Conservation (phyloP, 2,797 vertebrate species). For the Mus spretus region DNA sequence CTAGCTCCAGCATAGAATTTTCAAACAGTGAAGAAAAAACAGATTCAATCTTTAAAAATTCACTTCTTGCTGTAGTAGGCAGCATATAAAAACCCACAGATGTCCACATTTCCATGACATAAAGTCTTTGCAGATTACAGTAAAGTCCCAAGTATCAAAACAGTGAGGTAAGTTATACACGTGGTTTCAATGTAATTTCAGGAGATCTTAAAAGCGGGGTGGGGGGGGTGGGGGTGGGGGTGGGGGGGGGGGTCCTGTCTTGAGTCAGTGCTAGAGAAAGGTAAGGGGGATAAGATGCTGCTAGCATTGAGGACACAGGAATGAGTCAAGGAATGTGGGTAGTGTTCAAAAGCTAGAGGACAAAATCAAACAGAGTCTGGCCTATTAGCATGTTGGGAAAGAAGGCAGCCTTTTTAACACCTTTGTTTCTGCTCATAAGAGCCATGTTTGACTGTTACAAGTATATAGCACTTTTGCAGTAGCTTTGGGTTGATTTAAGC, state of each 20-base stretch:
- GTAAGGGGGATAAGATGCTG: background rate
- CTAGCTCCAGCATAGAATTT: background rate
- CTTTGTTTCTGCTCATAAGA: background rate
- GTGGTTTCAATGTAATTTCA: background rate
- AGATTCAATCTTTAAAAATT: background rate
- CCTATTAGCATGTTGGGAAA: background rate
- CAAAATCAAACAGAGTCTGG: fast-evolving
- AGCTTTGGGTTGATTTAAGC: background rate
- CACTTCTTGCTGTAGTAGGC: background rate
- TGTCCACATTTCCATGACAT: background rate
- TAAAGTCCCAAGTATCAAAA: background rate
- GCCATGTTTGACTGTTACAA: no score
- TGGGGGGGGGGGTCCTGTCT: background rate
- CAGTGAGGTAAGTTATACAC: background rate
- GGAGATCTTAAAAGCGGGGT: background rate
- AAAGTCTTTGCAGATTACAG: background rate
- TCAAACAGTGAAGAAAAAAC: background rate
- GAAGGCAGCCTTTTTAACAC: background rate
- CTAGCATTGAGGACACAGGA: background rate
- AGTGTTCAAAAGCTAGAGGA: background rate
- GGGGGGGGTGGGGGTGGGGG: background rate
- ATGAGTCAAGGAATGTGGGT: background rate
- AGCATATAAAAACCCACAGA: background rate
- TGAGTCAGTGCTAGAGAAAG: background rate
- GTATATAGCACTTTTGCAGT: background rate